Evolutionary conservation across 2,113 vertebrate genomes (phyloP).

Genomic region (Gambusia affinis): DNA sequence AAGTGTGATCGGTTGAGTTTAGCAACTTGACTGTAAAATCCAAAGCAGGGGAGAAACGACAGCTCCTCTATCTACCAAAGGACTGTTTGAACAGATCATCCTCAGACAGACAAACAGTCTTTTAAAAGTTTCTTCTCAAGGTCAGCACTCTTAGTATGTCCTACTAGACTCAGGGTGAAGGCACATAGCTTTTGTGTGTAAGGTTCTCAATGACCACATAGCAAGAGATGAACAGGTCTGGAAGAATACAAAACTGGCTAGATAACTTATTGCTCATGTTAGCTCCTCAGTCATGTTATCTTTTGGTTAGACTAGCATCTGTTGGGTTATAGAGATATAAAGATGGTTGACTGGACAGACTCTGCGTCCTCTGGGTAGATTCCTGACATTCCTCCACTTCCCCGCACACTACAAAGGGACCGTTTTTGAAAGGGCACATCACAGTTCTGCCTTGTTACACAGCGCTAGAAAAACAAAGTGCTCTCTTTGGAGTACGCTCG

Average conservation of each 20-base stretch:
- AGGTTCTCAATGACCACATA: not conserved
- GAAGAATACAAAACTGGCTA: no score
- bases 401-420: slow-evolving; percentile 69
- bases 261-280: no score
- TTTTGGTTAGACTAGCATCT: no score
- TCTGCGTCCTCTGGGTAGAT: slow-evolving; percentile 67
- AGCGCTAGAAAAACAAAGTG: slow-evolving; percentile 32
- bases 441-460: slow-evolving; percentile 44
- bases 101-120: not conserved
- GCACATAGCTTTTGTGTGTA: not conserved
- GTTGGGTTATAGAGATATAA: not conserved
- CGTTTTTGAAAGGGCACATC: slow-evolving; percentile 46
- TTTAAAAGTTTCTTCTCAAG: not conserved
- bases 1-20: no score
- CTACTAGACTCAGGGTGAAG: not conserved
- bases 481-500: slow-evolving; percentile 17
- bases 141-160: not conserved
- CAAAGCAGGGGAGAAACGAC: not conserved
- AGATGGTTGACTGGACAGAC: slow-evolving; percentile 52
- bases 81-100: not conserved
- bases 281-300: no score
- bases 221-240: no score
- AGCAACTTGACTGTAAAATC: no score
- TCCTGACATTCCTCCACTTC: slow-evolving; percentile 76
- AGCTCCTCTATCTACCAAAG: not conserved